Evolutionary conservation across 2,797 vertebrate genomes (phyloP).

Genomic region (Leptatherina wallacei): DNA sequence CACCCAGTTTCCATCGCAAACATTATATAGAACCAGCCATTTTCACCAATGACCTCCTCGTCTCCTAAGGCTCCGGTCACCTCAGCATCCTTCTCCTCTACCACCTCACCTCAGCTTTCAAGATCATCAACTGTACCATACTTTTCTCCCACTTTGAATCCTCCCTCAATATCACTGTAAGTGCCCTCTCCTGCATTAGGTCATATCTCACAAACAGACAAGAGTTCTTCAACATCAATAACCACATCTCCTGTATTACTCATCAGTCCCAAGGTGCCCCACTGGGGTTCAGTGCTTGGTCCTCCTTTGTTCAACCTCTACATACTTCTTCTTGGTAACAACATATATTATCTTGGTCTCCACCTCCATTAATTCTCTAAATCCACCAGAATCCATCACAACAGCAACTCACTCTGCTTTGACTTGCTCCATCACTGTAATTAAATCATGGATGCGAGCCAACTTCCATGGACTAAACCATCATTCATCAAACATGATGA

Average conservation of each 20-base stretch:
- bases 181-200: conserved; percentile 17
- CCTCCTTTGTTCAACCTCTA: conserved; percentile 15
- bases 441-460: conserved; percentile 14
- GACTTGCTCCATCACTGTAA: conserved; percentile 17
- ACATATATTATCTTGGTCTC: conserved; percentile 1
- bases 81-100: conserved; percentile 2
- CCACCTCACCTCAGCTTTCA: conserved; percentile 1
- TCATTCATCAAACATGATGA: conserved; percentile 24
- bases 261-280: conserved; percentile 18
- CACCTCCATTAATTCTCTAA: conserved; percentile 1
- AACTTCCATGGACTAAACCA: conserved; percentile 9
- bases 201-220: conserved; percentile 23
- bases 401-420: neutral
- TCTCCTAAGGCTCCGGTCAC: neutral
- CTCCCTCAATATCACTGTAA: conserved; percentile 4
- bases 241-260: neutral
- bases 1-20: neutral
- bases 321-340: conserved; percentile 9
- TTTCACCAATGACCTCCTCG: neutral
- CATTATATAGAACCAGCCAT: neutral
- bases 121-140: neutral
- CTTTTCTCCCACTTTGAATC: neutral
- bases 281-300: neutral
- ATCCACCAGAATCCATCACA: conserved; percentile 16
- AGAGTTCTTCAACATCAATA: conserved; percentile 16